phyloP scores from a whole-genome alignment of 2,888 invertebrate species.

The Lasioglossum zephyrum region DNA sequence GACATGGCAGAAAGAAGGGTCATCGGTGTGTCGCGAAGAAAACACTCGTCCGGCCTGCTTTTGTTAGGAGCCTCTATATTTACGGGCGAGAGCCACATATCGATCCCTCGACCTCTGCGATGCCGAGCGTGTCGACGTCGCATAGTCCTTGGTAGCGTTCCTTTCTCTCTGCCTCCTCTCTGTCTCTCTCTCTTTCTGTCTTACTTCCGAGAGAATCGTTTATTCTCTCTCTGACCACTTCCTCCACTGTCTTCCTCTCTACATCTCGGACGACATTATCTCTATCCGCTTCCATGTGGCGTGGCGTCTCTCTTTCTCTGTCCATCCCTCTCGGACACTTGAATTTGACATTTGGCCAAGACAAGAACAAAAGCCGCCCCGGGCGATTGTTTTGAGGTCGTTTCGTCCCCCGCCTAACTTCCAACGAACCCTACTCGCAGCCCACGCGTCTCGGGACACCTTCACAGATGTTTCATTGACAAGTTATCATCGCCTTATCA shows the following conservation, averaged over 20 bases:
- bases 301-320: not conserved
- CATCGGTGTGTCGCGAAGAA: constrained; percentile 44
- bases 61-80: constrained; percentile 54
- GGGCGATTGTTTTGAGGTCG: constrained; percentile 56
- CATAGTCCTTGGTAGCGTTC: constrained; percentile 54
- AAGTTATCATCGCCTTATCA: not conserved
- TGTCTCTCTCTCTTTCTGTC: not conserved
- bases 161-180: not conserved
- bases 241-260: not conserved
- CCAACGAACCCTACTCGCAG: not conserved
- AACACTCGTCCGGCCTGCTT: constrained; percentile 60
- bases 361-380: constrained; percentile 44
- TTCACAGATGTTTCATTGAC: not conserved
- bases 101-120: constrained; percentile 59
- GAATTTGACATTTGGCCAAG: constrained; percentile 61
- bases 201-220: constrained; percentile 4
- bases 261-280: not conserved
- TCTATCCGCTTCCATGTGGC: not conserved
- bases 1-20: constrained; percentile 26
- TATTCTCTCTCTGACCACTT: constrained; percentile 11
- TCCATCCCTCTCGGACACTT: constrained; percentile 31
- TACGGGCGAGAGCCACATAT: constrained; percentile 54
- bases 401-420: constrained; percentile 21
- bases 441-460: not conserved
- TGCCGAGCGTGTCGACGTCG: constrained; percentile 43